Evolutionary conservation across 23 tunicate species (phyloP), one percentile per base, ranked within the genome.

Genomic region (Pegea sp.): DNA sequence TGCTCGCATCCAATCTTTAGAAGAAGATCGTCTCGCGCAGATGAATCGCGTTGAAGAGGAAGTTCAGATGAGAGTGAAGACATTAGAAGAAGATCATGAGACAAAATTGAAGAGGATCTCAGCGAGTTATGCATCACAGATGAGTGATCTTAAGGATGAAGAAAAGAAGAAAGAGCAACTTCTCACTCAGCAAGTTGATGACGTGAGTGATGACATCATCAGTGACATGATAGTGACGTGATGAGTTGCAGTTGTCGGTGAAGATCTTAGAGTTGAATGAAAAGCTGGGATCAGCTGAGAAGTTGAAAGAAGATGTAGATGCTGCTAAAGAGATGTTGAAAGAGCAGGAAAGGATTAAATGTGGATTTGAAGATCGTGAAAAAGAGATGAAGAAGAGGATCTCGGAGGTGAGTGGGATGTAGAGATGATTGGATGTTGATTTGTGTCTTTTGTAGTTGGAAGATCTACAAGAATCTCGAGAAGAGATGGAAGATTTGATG

Each of bases 1-100:
- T n/a, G n/a, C n/a, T n/a, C n/a, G n/a, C n/a, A n/a, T n/a, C n/a
- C n/a, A n/a, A n/a, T n/a, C n/a, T n/a, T n/a, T n/a, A n/a, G n/a
- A n/a, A n/a, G n/a, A n/a, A n/a, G n/a, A n/a, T n/a, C n/a, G n/a
- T n/a, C n/a, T n/a, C n/a, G 44, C 5, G 29, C 50, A 55, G 53
- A 27, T 80, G 52, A 71, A 49, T 29, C 33, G 46, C 2, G 52
- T 59, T 25, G 57, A 66, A 28, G 77, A 71, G 20, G 66, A 71
- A 26, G 70, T 66, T 29, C 70, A 66, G 0, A 63, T 63, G 4
- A 52, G 71, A 34, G 30, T 71, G 31, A 44, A 65, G 42, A 59
- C 48, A 30, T 2, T 80, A 2, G 64, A 66, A 56, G 73, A 80
- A 28, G 79, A 80, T 24, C 80, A 80, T 61, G 93, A 80, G 7